Conservation (phyloP, 92 coral and sea anemone genomes). For the Phenganax marumi region DNA sequence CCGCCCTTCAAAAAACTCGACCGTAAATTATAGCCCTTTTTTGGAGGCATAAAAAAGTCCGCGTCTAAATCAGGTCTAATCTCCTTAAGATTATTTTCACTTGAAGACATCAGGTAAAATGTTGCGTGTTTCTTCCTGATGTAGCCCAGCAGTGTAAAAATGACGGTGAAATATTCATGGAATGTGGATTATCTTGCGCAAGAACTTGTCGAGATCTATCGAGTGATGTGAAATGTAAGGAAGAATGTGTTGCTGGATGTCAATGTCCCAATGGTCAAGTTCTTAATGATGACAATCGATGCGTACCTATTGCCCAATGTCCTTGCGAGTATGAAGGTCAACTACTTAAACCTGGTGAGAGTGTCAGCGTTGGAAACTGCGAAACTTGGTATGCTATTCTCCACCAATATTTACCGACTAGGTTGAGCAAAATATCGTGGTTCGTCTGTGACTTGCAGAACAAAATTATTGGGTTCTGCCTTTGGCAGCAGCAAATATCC, state of each 20-base stretch:
- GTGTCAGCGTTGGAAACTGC: constrained; percentile 13
- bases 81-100: no score
- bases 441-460: no score
- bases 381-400: not conserved
- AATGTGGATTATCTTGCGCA: constrained; percentile 68
- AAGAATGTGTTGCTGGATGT: constrained; percentile 74
- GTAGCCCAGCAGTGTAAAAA: constrained; percentile 35
- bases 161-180: constrained; percentile 58
- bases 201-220: constrained; percentile 72
- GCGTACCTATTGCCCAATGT: constrained; percentile 69
- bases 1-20: no score
- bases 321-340: constrained; percentile 65
- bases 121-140: not conserved
- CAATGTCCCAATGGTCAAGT: constrained; percentile 71
- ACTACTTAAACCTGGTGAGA: constrained; percentile 54
- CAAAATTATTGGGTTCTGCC: no score
- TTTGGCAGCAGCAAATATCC: no score
- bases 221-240: constrained; percentile 56
- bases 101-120: no score
- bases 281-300: constrained; percentile 60
- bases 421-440: no score
- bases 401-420: not conserved
- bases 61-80: no score
- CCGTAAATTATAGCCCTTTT: no score
- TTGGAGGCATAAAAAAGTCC: no score